phyloP scores from a whole-genome alignment of 2,113 vertebrate species.

The Chamaea fasciata region DNA sequence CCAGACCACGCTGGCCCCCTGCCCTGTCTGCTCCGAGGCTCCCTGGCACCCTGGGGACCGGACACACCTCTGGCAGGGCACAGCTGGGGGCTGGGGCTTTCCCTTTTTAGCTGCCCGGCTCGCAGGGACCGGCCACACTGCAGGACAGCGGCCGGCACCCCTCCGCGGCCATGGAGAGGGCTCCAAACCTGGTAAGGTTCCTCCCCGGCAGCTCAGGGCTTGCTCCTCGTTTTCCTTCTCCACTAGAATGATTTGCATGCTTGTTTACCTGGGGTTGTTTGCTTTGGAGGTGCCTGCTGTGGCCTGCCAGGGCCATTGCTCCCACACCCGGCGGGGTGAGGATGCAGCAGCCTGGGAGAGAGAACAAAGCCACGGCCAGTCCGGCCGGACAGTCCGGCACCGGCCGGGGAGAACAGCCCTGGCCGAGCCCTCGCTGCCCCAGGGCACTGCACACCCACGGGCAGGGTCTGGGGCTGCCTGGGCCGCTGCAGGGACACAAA shows the following conservation, averaged over 20 bases:
- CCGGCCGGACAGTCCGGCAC: neutral
- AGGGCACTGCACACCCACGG: neutral
- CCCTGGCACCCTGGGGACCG: conserved; percentile 42
- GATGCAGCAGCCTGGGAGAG: neutral
- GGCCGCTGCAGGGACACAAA: neutral
- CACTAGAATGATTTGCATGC: neutral
- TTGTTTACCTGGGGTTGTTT: conserved; percentile 33
- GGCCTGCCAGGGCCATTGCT: neutral
- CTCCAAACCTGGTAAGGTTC: conserved; percentile 65
- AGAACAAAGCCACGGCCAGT: neutral
- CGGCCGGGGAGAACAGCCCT: neutral
- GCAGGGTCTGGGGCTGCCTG: neutral
- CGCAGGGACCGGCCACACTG: neutral
- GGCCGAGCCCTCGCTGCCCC: neutral
- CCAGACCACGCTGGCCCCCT: conserved; percentile 26
- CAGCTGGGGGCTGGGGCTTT: conserved; percentile 44
- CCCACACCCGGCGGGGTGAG: neutral
- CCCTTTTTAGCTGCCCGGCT: conserved; percentile 30
- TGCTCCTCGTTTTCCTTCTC: neutral
- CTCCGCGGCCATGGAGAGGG: conserved; percentile 3
- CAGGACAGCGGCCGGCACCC: neutral
- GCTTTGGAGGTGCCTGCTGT: conserved; percentile 25
- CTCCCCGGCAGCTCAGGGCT: neutral
- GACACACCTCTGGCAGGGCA: conserved; percentile 44
- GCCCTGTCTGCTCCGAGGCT: conserved; percentile 28